phyloP scores from a whole-genome alignment of 2,888 invertebrate species.

The Horisme vitalbata region DNA sequence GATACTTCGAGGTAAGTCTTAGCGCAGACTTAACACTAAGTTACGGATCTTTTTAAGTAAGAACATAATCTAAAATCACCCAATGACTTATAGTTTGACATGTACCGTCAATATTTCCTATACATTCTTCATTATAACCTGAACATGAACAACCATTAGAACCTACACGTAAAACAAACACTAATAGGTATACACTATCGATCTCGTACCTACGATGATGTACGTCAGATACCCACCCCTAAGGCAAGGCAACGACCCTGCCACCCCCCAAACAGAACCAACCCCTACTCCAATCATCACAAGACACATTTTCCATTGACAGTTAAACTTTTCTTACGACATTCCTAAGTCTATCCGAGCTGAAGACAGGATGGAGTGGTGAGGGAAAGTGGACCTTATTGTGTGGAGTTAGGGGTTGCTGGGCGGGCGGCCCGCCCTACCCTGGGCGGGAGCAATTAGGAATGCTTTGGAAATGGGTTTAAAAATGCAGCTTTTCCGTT shows the following conservation, averaged over 20 bases:
- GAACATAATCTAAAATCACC: too few relatives aligned
- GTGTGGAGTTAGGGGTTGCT: constrained; percentile 41
- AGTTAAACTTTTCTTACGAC: constrained; percentile 63
- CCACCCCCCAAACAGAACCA: constrained; percentile 36
- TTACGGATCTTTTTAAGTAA: too few relatives aligned
- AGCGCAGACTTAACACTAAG: too few relatives aligned
- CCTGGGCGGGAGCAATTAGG: constrained; percentile 76
- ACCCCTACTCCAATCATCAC: constrained; percentile 33
- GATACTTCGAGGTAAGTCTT: too few relatives aligned
- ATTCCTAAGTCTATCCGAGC: constrained; percentile 67
- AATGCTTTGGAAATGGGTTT: constrained; percentile 57
- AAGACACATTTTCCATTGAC: constrained; percentile 59
- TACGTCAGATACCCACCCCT: constrained; percentile 62
- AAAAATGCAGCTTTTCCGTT: constrained; percentile 62
- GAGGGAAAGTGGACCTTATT: constrained; percentile 64
- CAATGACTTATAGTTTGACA: too few relatives aligned
- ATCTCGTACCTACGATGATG: constrained; percentile 72
- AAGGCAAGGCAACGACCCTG: constrained; percentile 58
- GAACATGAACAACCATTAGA: too few relatives aligned
- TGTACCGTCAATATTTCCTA: too few relatives aligned
- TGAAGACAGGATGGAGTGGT: constrained; percentile 66
- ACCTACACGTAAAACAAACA: constrained; percentile 57
- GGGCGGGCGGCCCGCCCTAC: constrained; percentile 67
- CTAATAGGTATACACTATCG: constrained; percentile 69
- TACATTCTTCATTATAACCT: too few relatives aligned